Base-by-base conservation (phyloP, 2,888 invertebrate genomes). In the Scelioninae gen. 1 region DNA sequence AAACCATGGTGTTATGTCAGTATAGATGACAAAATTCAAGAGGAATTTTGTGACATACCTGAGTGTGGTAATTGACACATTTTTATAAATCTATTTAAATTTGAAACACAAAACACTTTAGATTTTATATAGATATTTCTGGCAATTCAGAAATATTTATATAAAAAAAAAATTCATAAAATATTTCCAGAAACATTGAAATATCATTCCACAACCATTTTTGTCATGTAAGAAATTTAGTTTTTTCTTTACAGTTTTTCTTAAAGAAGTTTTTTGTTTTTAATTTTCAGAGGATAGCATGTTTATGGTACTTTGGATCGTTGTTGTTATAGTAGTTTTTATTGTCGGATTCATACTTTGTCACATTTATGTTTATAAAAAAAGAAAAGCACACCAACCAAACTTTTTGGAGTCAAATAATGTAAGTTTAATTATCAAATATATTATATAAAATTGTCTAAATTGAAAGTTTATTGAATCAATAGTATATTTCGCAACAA, bases 1-100 rank as follows among this genome's bases (percentile, higher is more conserved):
- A 96, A 96, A 86, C 99, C 99, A 0, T 99, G 98, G 97, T 99
- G 99, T 93, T 97, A 95, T 87, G 95, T 96, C 13, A 95, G 95
- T 78, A 93, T 92, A 83, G 94, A 95, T 88, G 95, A 95, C 80
- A 95, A 95, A 88, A 94, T 95, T 87, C 95, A 95, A 85, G 95
- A 95, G 89, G 97, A 98, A 91, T 93, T 95, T 72, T 99, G 99
- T 92, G 95, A 96, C 88, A 96, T 99, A 86, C 96, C 96, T 15
- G 96, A 96, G 93, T 99, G 99, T 94, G 94, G 95, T 95, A 91
- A 93, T 31, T 40, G 7, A 40, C 5, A 38, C 10, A 56, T 47
- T 47, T 8, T 8, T 38, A 4, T 4, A 38, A 38, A 4, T 38
- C 1, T 47, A n/a, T 8, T 38, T 38, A 10, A 38, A 38, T 38